Conservation (phyloP, 2,113 vertebrate species). For the Pelusios castaneus region DNA sequence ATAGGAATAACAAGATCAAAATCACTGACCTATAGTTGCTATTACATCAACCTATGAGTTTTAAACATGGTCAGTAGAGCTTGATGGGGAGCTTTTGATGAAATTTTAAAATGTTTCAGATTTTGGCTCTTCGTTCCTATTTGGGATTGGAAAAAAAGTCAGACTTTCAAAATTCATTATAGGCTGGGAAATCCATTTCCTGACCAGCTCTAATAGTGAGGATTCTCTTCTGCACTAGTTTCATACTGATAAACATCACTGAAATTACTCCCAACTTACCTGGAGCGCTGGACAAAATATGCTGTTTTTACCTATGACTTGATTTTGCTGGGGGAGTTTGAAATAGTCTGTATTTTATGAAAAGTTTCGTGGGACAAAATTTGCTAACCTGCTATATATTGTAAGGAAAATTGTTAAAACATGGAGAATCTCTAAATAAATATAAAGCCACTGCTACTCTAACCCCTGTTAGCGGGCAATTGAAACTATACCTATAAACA, state of each 20-base stretch:
- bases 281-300: neutral
- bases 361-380: neutral
- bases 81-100: neutral
- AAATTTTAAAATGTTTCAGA: neutral
- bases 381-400: neutral
- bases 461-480: neutral
- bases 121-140: neutral
- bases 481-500: neutral
- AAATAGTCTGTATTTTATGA: neutral
- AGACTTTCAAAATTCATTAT: neutral
- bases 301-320: neutral
- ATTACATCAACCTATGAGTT: neutral
- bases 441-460: neutral
- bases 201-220: neutral
- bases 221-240: neutral
- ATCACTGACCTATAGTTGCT: neutral
- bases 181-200: neutral
- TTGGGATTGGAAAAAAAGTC: neutral
- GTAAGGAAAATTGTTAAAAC: neutral
- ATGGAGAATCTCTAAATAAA: neutral
- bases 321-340: neutral
- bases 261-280: neutral
- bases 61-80: neutral
- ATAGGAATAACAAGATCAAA: neutral
- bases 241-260: neutral